Evolutionary conservation across 2,888 invertebrate genomes (phyloP), one percentile per base, ranked within the genome.

Genomic region (Drosophila quinaria): DNA sequence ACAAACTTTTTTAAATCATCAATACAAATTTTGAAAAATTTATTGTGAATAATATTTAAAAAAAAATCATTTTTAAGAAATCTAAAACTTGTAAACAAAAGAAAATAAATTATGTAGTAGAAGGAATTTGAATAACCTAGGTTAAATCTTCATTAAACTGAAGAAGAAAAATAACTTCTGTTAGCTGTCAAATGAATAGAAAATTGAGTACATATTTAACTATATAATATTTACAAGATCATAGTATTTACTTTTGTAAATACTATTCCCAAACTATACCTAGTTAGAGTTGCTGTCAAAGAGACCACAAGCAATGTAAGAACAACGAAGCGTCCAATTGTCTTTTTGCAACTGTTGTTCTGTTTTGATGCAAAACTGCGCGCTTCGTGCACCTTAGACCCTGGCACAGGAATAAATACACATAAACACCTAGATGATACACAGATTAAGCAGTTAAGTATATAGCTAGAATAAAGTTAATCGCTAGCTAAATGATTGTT

Each of bases 301-400:
- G 92, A 82, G 90, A 92, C 87, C 92, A 92, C 91, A 91, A 92
- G 92, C 92, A 92, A 92, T 86, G 91, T 86, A 91, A 91, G 91
- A 92, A 92, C 92, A 92, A 90, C 92, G 91, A 91, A 92, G 92
- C 92, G 92, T 92, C 92, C 92, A 92, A 92, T 92, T 92, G 92
- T 92, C 92, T 92, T 92, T 92, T 91, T 92, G 92, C 92, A 92
- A 92, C 92, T 92, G 92, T 92, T 92, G 92, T 92, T 92, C 92
- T 90, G 92, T 92, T 90, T 91, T 92, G 92, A 91, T 91, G 92
- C 90, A 91, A 90, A 74, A 76, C 85, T 83, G 90, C 89, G 81
- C 60, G 44, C 74, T 77, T 75, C 70, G 65, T 70, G 81, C 84
- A 75, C 56, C 55, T 60, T 59, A 59, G 72, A 68, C 65, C 80